These are phyloP conservation scores for Lithophane leautieri DNA, from an alignment of 2,888 invertebrate genomes.

Conservation along the genomic window DNA sequence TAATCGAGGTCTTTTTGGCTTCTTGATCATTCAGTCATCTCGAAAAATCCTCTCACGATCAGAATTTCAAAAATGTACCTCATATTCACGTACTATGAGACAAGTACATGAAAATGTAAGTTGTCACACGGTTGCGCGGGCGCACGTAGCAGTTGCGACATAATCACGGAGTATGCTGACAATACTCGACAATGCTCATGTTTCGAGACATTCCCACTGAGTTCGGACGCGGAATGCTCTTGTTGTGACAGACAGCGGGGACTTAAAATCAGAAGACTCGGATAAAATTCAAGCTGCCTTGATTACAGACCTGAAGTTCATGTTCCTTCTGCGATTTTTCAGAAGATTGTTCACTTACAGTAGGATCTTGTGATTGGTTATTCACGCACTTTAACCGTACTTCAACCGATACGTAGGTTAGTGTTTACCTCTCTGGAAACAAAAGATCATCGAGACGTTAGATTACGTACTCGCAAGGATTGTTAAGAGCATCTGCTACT, in stretches of 20 bases:
- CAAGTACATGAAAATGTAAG: slow-evolving; percentile 49
- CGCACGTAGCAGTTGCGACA: slow-evolving; percentile 66
- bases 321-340: not conserved
- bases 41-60: slow-evolving; percentile 31
- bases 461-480: not conserved
- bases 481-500: not conserved
- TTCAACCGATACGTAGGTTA: not conserved
- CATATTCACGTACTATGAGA: slow-evolving; percentile 32
- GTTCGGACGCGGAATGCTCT: slow-evolving; percentile 31
- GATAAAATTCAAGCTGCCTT: not conserved
- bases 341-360: not conserved
- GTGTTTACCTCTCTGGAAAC: not conserved
- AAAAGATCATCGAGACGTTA: not conserved
- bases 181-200: slow-evolving; percentile 67
- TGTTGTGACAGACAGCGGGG: slow-evolving; percentile 8
- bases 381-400: not conserved
- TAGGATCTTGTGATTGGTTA: not conserved
- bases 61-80: slow-evolving; percentile 40
- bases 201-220: slow-evolving; percentile 67
- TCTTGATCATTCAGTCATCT: not conserved
- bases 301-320: not conserved
- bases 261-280: not conserved
- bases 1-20: not conserved
- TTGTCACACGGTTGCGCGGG: slow-evolving; percentile 65
- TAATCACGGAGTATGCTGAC: slow-evolving; percentile 62